Base-by-base conservation (phyloP, 2,888 invertebrate species). In the Caenorhabditis zanzibari region DNA sequence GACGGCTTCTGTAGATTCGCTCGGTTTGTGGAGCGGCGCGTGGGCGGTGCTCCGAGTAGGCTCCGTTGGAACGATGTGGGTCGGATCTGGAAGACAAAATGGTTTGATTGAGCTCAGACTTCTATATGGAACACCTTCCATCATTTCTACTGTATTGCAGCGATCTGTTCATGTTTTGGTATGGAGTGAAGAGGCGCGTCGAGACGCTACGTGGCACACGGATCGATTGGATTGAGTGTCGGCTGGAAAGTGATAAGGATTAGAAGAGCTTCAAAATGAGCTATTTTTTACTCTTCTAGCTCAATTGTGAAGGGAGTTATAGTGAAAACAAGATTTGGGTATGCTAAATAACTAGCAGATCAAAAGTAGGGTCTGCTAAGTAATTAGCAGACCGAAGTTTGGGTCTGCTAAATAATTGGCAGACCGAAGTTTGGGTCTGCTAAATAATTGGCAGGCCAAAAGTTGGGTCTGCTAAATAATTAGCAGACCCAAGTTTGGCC, bases 161-260 rank as follows among this genome's bases (percentile, higher is more conserved):
- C 47, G 81, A 59, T 56, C 63, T 26, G 19, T 72, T 82, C 71
- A 66, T 19, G 61, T 12, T 16, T 10, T 59, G 56, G 49, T 73
- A 82, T 5, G 82, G 82, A n/a, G 79, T 61, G 16, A 82, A 41
- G 0, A 83, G 64, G 9, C 79, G 69, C 3, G 63, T 3, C 3
- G 83, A 63, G 0, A 83, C 80, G 12, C 63, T 69, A 16, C 80
- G 69, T 41, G 83, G 83, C 49, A 83, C 74, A 4, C 83, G 80
- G 14, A 83, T 52, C 22, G 83, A 80, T n/a, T 66, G 80, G 5
- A 83, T 59, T 1, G 83, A 69, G 1, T 16, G 24, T 38, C 59
- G n/a, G 19, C 71, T 69, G 47, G 7, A 71, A 6, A 38, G 2
- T 38, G 38, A 10, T 38, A 38, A 32, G 32, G 5, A 32, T 32